phyloP scores from a whole-genome alignment of 2,113 vertebrate species.

The Dasyornis broadbenti region DNA sequence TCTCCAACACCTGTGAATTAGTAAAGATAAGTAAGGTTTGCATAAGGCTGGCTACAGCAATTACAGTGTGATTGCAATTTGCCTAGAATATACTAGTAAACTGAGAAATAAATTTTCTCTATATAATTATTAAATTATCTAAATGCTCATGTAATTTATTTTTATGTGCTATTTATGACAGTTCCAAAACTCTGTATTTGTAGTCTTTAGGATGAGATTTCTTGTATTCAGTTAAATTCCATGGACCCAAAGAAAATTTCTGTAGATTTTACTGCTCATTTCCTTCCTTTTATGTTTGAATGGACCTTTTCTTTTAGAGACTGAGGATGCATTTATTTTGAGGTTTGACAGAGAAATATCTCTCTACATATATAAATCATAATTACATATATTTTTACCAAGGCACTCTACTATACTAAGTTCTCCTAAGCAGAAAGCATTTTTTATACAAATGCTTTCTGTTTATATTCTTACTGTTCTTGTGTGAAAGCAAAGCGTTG shows the following conservation, averaged over 20 bases:
- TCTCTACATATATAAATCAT: neutral
- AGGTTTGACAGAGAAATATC: neutral
- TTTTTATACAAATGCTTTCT: slow-evolving; percentile 25
- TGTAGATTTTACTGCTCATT: neutral
- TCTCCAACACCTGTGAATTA: neutral
- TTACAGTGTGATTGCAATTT: neutral
- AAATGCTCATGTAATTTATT: neutral
- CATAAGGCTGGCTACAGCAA: neutral
- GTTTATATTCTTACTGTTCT: neutral
- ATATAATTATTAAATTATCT: neutral
- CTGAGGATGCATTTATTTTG: neutral
- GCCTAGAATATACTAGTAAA: neutral
- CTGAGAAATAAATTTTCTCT: neutral
- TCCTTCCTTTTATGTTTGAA: neutral
- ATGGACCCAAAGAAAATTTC: neutral
- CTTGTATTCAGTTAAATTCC: neutral
- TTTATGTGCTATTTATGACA: neutral
- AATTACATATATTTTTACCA: neutral
- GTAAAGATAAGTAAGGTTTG: neutral
- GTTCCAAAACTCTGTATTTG: neutral
- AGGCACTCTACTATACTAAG: neutral
- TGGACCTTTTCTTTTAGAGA: neutral
- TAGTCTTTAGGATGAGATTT: neutral
- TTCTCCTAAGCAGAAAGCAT: neutral
- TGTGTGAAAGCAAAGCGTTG: neutral